A percentile compares a stretch with the other conserved stretches of the same genome.
Conservation (phyloP, 2,113 vertebrate genomes). For the Mesocricetus auratus region DNA sequence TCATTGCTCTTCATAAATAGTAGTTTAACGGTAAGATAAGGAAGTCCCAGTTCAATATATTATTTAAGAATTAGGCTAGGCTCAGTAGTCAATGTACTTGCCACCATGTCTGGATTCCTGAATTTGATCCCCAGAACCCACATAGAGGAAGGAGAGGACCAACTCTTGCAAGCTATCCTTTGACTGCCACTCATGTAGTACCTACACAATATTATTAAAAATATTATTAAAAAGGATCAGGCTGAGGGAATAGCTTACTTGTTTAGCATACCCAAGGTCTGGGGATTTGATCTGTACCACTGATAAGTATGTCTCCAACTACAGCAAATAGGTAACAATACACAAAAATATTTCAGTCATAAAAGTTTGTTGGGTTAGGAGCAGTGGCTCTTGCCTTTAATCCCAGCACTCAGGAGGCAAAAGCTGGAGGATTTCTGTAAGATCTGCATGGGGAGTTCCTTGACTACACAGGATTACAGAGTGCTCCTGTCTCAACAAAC, state of each 20-base stretch:
- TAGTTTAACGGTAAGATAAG: slow-evolving; percentile 23
- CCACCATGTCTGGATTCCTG: neutral
- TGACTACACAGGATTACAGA: neutral
- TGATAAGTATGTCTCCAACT: neutral
- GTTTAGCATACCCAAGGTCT: neutral
- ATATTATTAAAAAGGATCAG: neutral
- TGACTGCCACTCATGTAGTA: neutral
- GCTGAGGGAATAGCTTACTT: neutral
- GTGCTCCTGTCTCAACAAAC: neutral
- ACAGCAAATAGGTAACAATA: neutral
- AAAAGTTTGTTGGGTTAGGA: neutral
- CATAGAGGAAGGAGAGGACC: neutral
- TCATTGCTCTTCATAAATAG: neutral
- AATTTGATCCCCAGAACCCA: neutral
- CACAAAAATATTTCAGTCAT: neutral
- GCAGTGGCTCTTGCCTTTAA: no score
- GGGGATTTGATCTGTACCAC: neutral
- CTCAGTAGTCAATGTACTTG: neutral
- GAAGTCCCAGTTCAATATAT: neutral
- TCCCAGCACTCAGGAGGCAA: neutral
- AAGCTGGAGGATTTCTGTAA: neutral
- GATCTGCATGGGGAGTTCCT: neutral
- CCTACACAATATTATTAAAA: neutral
- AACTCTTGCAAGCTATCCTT: neutral
- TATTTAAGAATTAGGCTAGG: neutral